Conservation (phyloP, 2,113 vertebrate genomes). For the Motacilla tschutschensis region DNA sequence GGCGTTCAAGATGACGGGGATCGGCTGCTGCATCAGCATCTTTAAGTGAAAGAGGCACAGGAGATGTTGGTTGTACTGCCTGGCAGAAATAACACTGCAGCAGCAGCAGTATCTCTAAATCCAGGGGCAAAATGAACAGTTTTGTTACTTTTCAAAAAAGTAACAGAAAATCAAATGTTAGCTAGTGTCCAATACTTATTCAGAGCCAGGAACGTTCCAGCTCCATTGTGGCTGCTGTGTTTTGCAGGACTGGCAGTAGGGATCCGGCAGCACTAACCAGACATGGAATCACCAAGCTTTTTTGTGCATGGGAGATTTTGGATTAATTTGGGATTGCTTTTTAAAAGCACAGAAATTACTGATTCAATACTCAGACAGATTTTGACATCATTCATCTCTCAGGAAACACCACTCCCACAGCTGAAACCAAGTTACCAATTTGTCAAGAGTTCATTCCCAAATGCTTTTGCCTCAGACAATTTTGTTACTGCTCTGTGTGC, state of each 20-base stretch:
- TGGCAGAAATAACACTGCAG: background rate
- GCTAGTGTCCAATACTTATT: background rate
- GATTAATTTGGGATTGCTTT: background rate
- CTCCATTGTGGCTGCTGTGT: background rate
- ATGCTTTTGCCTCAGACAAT: background rate
- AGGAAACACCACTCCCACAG: background rate
- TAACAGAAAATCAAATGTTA: background rate
- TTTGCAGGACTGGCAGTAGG: background rate
- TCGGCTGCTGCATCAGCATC: conserved; percentile 82
- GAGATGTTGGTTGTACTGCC: background rate
- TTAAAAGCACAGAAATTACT: background rate
- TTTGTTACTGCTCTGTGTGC: background rate
- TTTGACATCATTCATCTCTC: rapidly evolving
- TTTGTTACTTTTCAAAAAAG: background rate
- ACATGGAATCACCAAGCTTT: rapidly evolving
- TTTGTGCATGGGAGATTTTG: background rate
- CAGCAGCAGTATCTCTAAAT: background rate
- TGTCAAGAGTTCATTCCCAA: background rate
- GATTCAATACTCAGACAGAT: background rate
- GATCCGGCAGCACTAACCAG: background rate
- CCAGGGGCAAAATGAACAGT: background rate
- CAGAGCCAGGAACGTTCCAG: background rate
- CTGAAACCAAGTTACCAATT: background rate
- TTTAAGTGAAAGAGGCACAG: conserved; percentile 18
- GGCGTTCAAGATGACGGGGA: conserved; percentile 49